phyloP scores from a whole-genome alignment of 2,888 invertebrate species.

The Blastobasis lacticolella region DNA sequence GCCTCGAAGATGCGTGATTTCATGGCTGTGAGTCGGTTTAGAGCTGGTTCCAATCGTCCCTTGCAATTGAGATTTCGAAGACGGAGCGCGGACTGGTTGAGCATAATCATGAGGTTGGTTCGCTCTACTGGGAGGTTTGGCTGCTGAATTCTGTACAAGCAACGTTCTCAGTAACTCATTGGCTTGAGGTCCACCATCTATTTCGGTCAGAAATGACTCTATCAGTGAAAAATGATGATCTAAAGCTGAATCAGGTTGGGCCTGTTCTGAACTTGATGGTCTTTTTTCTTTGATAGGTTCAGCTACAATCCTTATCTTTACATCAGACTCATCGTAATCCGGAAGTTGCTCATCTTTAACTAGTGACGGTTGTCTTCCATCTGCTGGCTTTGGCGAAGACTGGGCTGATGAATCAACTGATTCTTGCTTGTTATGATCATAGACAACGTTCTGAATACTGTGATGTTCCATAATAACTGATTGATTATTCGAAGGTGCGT shows the following conservation, averaged over 20 bases:
- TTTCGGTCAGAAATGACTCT: background rate
- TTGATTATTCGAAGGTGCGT: too few species aligned
- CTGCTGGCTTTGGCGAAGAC: background rate
- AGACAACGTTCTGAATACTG: too few species aligned
- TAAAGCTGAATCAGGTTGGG: background rate
- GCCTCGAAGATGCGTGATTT: too few species aligned
- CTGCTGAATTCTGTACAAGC: too few species aligned
- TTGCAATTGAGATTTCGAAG: background rate
- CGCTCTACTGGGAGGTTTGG: too few species aligned
- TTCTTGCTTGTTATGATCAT: too few species aligned
- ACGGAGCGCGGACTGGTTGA: background rate
- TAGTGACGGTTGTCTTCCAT: background rate
- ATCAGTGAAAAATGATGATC: background rate
- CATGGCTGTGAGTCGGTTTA: background rate
- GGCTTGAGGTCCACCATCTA: background rate
- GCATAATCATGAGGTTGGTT: too few species aligned
- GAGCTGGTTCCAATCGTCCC: background rate
- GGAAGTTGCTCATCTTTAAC: too few species aligned
- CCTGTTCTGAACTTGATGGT: background rate
- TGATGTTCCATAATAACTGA: too few species aligned
- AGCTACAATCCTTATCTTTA: background rate
- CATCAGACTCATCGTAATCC: background rate
- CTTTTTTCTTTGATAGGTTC: background rate
- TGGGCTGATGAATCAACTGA: too few species aligned
- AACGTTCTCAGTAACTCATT: background rate